These are phyloP conservation scores for Ivindomyrus marchei DNA, from an alignment of 2,113 vertebrate genomes.

Conservation along the genomic window DNA sequence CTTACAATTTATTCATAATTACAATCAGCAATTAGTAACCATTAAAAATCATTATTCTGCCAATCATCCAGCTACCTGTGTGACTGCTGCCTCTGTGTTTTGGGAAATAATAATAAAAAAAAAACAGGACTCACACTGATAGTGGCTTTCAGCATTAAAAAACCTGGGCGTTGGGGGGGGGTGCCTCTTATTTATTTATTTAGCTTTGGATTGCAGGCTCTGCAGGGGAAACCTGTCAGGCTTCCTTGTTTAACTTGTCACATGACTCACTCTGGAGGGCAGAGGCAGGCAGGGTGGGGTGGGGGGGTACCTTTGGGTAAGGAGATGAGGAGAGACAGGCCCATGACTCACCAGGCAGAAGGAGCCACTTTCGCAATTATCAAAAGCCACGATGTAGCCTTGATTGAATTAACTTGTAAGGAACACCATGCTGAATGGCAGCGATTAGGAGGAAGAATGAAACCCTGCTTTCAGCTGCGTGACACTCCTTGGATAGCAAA, in stretches of 20 bases:
- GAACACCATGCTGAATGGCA: background rate
- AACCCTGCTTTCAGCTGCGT: background rate
- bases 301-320: background rate
- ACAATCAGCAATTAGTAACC: conserved; percentile 31
- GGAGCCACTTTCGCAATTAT: background rate
- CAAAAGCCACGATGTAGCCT: background rate
- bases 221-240: conserved; percentile 44
- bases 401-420: background rate
- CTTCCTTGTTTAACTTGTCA: conserved; percentile 52
- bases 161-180: conserved; percentile 34
- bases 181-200: conserved; percentile 47
- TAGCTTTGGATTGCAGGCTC: conserved; percentile 44
- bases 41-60: conserved; percentile 44
- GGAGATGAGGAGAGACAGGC: background rate
- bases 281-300: background rate
- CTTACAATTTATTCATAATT: background rate
- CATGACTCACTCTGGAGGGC: conserved; percentile 20
- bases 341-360: background rate
- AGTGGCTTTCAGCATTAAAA: conserved; percentile 35
- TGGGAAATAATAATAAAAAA: background rate
- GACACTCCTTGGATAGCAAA: background rate
- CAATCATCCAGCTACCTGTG: conserved; percentile 14
- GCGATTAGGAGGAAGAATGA: background rate
- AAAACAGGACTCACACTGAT: conserved; percentile 25
- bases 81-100: conserved; percentile 14